Base-by-base conservation (phyloP, 2,888 invertebrate species). In the Agrochola macilenta region DNA sequence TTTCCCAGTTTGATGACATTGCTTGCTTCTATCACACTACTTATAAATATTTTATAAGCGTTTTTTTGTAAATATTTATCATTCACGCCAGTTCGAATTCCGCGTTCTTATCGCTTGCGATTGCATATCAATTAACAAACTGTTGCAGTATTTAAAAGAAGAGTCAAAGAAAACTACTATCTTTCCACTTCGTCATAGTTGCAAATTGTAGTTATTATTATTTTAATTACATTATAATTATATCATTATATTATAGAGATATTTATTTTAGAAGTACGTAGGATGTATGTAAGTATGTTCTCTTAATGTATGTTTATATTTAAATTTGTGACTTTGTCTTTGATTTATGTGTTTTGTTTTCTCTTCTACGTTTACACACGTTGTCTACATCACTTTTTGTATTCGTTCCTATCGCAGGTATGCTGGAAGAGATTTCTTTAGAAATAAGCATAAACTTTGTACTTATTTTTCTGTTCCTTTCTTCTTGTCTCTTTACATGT, bases 61-160 rank as follows among this genome's bases (percentile, higher is more conserved):
- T 68, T 76, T 46, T 60, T 63, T 60, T 52, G 8, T 39, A 64
- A 54, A 52, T 58, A 39, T 64, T 69, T 69, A 70, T 69, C 46
- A 43, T 70, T 78, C 20, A 43, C 14, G 64, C 26, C 23, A 20
- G 30, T 58, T 75, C 39, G 5, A 49, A 77, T 77, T 81, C 65
- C 69, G 66, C 81, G 26, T 77, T 74, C 60, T 75, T 83, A 83
- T 77, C 76, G 12, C 43, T 73, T 30, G 12, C 57, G 69, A 75
- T 82, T 82, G 58, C 46, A 60, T 76, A 71, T 80, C 70, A 74
- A 82, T 79, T 68, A 65, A n/a, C n/a, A 54, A 54, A 23, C 52
- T 52, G 9, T 52, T 52, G 52, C 52, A 52, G 23, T 52, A 52
- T 52, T 52, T 23, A 23, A 23, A 54, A 54, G 54, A 54, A 54